phyloP scores from a whole-genome alignment of 2,113 vertebrate genomes.

The Gymnobelideus leadbeateri region DNA sequence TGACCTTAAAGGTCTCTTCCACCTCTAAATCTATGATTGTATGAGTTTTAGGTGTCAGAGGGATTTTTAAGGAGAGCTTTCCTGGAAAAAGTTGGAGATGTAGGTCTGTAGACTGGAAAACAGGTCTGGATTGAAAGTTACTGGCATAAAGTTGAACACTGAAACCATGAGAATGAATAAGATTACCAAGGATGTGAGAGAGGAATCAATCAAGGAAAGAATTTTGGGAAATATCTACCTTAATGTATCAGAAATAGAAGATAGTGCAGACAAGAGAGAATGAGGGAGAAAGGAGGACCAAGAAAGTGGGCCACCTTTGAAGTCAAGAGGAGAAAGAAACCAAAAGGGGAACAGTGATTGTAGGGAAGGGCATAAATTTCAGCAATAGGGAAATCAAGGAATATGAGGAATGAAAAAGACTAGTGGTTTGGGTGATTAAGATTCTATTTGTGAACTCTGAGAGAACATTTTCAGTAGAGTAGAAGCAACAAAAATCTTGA shows the following conservation, averaged over 20 bases:
- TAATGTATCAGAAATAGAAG: background rate
- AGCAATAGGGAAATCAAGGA: background rate
- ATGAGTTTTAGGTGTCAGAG: background rate
- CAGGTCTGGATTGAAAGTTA: background rate
- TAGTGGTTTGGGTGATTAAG: background rate
- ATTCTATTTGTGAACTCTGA: background rate
- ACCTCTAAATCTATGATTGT: background rate
- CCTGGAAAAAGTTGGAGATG: background rate
- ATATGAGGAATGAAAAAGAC: background rate
- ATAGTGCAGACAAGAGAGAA: background rate
- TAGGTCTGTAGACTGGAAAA: background rate
- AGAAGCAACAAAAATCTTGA: background rate
- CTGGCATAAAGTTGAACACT: background rate
- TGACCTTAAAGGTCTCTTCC: background rate
- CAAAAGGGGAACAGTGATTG: background rate
- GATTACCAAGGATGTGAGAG: no score
- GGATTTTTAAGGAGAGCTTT: background rate
- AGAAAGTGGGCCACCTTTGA: background rate
- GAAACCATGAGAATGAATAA: background rate
- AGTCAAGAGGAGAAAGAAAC: background rate
- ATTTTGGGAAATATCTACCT: background rate
- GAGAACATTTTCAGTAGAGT: background rate
- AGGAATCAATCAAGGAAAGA: background rate
- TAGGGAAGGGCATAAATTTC: background rate
- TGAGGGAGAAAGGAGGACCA: background rate